Base-by-base conservation (phyloP, 2,797 vertebrate species). In the Pelochelys cantorii region DNA sequence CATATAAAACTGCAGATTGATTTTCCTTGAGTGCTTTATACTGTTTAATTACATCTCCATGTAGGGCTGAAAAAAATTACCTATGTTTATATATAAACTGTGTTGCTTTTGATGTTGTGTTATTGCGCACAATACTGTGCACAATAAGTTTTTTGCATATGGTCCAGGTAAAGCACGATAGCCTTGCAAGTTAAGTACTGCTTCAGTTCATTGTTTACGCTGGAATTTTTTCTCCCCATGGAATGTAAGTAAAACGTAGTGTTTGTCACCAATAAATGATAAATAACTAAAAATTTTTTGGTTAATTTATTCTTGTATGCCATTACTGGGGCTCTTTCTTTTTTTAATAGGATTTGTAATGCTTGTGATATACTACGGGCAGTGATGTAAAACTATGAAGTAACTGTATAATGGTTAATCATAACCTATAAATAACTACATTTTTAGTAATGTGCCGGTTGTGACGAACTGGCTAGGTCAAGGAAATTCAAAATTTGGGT, bases 21-120 rank as follows among this genome's bases (percentile, higher is more conserved):
- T 98, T 98, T 98, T 99, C 98, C 98, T 98, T 97, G 97, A 98
- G 99, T 99, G 99, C 98, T 99, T 98, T 98, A 97, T 98, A 97
- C 98, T 97, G 98, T 98, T 98, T 98, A 97, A 98, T 97, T 97
- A 98, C 98, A 98, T 98, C 98, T 98, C 98, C 98, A 98, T 98
- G 98, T 98, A 98, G 98, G 98, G 98, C 98, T 97, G 98, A 98
- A 98, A 98, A 98, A 98, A 98, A 96, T 95, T 95, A 98, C 98
- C 98, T 98, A 94, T 98, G 97, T 98, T 98, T 98, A 95, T 99
- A 97, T 99, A 98, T 97, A 97, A 96, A 97, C 98, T 97, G 97
- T 98, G 97, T 98, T 97, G 97, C 98, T 98, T 98, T 98, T 98
- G 98, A 97, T 98, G 98, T 98, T 98, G 98, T 99, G 98, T 98